Evolutionary conservation across 2,888 invertebrate genomes (phyloP), one percentile per base, ranked within the genome.

Genomic region (Chalcosyrphus nemorum): DNA sequence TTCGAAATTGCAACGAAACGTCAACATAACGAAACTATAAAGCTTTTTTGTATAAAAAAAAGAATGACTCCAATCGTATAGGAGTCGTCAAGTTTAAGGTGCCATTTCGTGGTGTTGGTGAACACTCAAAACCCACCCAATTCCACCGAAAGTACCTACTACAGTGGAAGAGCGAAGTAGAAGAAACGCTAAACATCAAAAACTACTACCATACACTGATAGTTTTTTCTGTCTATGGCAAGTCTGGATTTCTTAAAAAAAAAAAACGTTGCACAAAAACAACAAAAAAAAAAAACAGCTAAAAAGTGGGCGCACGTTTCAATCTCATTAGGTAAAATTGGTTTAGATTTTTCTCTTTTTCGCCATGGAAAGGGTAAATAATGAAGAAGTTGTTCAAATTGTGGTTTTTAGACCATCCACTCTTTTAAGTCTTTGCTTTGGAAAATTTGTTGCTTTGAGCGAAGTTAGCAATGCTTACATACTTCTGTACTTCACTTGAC

Each of bases 171-270:
- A 47, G 15, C n/a, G 15, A 61, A 56, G 6, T 5, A 41, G 27
- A 47, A 45, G 29, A 74, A 24, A 24, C 21, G 35, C 7, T 13
- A 15, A 38, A 41, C 24, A 45, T 50, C 15, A 3, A 29, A 56
- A 61, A 72, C 66, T 24, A 66, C 70, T 38, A 41, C 32, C 63
- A 57, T 59, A 45, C 45, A 54, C 72, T 74, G 56, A 82, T 82
- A 72, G 66, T 74, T 78, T 61, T 78, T 61, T 71, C 72, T 74
- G 78, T 82, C 82, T 82, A 78, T 74, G 82, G 72, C 78, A 68
- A 78, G 82, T 78, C 82, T 78, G 72, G 82, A 74, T 82, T 81
- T 61, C 54, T 77, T 78, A 56, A 21, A 3, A 56, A 56, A 21
- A 3, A 56, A 66, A 77, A 82, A 50, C 70, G 47, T 59, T 59